Evolutionary conservation across 2,888 invertebrate genomes (phyloP).

Genomic region (Cinara cedri): DNA sequence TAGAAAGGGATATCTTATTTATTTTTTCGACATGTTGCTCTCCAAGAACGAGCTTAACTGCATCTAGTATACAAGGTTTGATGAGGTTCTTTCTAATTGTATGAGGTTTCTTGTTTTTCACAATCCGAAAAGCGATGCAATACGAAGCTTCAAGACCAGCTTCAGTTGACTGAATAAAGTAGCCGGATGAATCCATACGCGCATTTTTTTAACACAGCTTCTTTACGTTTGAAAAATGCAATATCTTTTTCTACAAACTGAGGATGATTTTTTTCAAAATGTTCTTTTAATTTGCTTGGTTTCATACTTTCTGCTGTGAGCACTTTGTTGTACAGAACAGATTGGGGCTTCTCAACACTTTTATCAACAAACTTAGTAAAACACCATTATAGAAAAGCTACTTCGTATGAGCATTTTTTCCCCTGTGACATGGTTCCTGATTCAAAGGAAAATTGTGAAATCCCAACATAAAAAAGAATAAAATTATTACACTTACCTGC

Average conservation of each 20-base stretch:
- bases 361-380: slow-evolving; percentile 40
- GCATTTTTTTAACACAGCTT: slow-evolving; percentile 28
- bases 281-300: slow-evolving; percentile 35
- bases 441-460: slow-evolving; percentile 34
- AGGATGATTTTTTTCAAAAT: slow-evolving; percentile 39
- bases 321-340: slow-evolving; percentile 41
- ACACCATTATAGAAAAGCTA: slow-evolving; percentile 20
- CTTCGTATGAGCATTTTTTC: slow-evolving; percentile 32
- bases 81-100: slow-evolving; percentile 28
- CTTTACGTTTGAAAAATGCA: slow-evolving; percentile 37
- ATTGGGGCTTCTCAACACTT: slow-evolving; percentile 23
- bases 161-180: slow-evolving; percentile 38
- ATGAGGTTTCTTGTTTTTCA: slow-evolving; percentile 30
- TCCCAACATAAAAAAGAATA: slow-evolving; percentile 18
- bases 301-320: slow-evolving; percentile 36
- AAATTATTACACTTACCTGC: slow-evolving; percentile 35
- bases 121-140: slow-evolving; percentile 18
- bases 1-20: slow-evolving; percentile 37
- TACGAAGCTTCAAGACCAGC: slow-evolving; percentile 27
- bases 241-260: slow-evolving; percentile 32
- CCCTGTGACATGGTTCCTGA: slow-evolving; percentile 34
- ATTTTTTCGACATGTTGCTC: slow-evolving; percentile 34
- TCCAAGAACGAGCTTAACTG: slow-evolving; percentile 44
- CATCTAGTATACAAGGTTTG: slow-evolving; percentile 40
- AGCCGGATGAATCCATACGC: slow-evolving; percentile 27